phyloP scores from a whole-genome alignment of 37 sponge, comb jelly and placozoan genomes.

The Spongilla lacustris region DNA sequence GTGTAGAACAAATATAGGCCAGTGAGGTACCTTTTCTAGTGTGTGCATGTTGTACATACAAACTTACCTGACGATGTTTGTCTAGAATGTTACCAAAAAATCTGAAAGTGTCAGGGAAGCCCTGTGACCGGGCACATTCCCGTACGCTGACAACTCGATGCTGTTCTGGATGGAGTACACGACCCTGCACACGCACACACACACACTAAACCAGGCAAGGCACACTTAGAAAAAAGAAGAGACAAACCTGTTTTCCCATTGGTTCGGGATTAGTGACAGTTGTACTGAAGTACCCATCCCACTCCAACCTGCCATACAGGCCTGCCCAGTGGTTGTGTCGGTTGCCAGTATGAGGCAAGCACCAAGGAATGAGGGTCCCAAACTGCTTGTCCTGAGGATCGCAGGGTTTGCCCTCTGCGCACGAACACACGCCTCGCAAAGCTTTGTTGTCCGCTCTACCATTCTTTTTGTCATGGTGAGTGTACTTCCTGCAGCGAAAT shows the following conservation, averaged over 20 bases:
- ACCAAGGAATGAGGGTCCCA: slow-evolving; percentile 93
- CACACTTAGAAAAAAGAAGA: not conserved
- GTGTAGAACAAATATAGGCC: too few species aligned
- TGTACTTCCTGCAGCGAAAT: slow-evolving; percentile 62
- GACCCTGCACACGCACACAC: slow-evolving; percentile 69
- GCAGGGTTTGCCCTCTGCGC: slow-evolving; percentile 81
- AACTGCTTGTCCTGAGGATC: slow-evolving; percentile 88
- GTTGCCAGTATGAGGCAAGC: slow-evolving; percentile 95
- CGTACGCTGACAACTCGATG: slow-evolving; percentile 90
- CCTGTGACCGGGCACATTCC: slow-evolving; percentile 95
- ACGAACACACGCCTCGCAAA: slow-evolving; percentile 83
- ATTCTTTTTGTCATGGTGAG: slow-evolving; percentile 79
- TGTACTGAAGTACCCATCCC: slow-evolving; percentile 95
- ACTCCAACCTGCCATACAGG: slow-evolving; percentile 88
- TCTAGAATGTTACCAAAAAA: slow-evolving; percentile 92
- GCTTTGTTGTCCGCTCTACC: slow-evolving; percentile 48
- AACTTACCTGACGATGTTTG: slow-evolving; percentile 79
- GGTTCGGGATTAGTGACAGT: slow-evolving; percentile 97
- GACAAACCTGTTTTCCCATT: slow-evolving; percentile 93
- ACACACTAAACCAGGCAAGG: not conserved
- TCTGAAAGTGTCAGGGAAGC: slow-evolving; percentile 87
- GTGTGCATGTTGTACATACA: not conserved
- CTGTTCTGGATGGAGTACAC: slow-evolving; percentile 94
- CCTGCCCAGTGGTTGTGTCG: slow-evolving; percentile 94
- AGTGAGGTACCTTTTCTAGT: too few species aligned